Evolutionary conservation across 1,140 invertebrate genomes (phyloP).

Genomic region (Pachypeltis micranthus): DNA sequence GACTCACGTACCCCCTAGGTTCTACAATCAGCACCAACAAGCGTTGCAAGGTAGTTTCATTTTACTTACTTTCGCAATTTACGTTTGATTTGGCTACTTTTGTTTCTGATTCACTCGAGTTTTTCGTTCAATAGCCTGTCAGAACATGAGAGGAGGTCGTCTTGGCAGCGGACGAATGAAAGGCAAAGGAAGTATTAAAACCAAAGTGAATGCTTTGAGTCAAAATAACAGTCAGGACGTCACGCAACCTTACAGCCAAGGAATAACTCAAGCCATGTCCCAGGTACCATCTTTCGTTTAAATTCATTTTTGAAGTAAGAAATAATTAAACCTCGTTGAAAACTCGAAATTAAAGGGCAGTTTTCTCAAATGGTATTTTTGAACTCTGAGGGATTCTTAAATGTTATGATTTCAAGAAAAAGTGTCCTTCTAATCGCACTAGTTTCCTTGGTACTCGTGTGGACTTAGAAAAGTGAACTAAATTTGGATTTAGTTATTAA

Average conservation of each 20-base stretch:
- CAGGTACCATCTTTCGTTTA: too few relatives aligned
- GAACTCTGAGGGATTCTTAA: too few relatives aligned
- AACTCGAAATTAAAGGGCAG: too few relatives aligned
- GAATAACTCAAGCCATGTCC: conserved; percentile 35
- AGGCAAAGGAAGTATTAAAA: conserved; percentile 25
- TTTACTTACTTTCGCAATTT: neutral
- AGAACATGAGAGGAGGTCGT: conserved; percentile 28
- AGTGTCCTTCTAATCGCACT: too few relatives aligned
- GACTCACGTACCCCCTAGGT: conserved; percentile 74
- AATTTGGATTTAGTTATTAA: too few relatives aligned
- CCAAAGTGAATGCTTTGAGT: conserved; percentile 23
- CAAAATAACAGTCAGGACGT: conserved; percentile 38
- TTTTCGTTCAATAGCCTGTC: conserved; percentile 19
- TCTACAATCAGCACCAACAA: conserved; percentile 72
- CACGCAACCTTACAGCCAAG: conserved; percentile 50
- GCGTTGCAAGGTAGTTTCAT: conserved; percentile 37
- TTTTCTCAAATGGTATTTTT: too few relatives aligned
- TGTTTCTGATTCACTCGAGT: neutral
- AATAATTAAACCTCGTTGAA: too few relatives aligned
- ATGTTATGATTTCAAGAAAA: too few relatives aligned
- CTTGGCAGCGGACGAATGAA: conserved; percentile 27
- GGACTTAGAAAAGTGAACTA: too few relatives aligned
- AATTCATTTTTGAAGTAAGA: too few relatives aligned
- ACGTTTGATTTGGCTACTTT: neutral
- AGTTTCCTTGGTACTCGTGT: too few relatives aligned